Evolutionary conservation across 2,888 invertebrate genomes (phyloP), one percentile per base, ranked within the genome.

Genomic region (Heliconius aoede): DNA sequence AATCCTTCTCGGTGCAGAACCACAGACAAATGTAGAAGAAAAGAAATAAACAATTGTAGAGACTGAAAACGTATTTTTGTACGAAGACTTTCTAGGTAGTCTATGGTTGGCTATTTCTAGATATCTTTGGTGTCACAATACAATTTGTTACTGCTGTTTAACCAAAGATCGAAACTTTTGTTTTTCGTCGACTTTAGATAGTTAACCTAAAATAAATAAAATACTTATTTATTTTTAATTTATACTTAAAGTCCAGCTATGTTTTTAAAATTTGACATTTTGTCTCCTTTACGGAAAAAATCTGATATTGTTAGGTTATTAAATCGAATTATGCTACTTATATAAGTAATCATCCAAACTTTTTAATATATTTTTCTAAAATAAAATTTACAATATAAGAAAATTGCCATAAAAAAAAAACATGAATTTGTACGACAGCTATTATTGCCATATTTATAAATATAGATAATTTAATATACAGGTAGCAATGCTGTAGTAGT

Each of bases 1-100:
- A 86, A 79, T 90, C 8, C 87, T 95, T 83, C 85, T 95, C 36
- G 94, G 94, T 18, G 95, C 86, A 15, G 84, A 88, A 60, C 90
- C 91, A 0, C 83, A 85, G 55, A 84, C 78, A 71, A 83, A 83
- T 74, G 81, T 80, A 11, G 88, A 88, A 75, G 89, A 85, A 67
- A 93, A 92, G 85, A 91, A 91, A 84, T 92, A 91, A 86, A 79
- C 26, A 77, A 80, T 78, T 72, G 77, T 82, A 81, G 85, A 88
- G 90, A 90, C 90, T 90, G 91, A 89, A 80, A 84, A 83, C 85
- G 85, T 89, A 88, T 88, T 90, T 88, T 87, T 86, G 76, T 84
- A 83, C 78, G 76, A 81, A 84, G 83, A 84, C 82, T 84, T 82
- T 76, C 77, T 79, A 81, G 72, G 79, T 80, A 81, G 81, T 83